Conservation (phyloP, 2,888 invertebrate genomes). For the Achlya flavicornis region DNA sequence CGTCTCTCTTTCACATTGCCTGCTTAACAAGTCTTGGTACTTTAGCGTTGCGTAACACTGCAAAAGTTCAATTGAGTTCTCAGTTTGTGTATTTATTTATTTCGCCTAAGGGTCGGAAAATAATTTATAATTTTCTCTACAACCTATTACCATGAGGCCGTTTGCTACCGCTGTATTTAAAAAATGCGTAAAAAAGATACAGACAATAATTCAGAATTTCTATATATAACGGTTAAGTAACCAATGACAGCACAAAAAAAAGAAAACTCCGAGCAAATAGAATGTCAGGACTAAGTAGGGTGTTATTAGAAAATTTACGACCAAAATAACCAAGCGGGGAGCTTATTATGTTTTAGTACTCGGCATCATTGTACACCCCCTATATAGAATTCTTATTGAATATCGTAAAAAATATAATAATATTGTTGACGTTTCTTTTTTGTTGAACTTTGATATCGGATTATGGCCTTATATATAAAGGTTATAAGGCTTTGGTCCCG, state of each 20-base stretch:
- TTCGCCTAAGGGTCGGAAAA: no score
- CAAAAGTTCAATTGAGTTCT: neutral
- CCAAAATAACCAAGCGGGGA: conserved; percentile 26
- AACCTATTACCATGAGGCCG: no score
- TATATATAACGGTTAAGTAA: conserved; percentile 7
- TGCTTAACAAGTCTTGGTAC: neutral
- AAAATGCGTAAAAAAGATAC: neutral
- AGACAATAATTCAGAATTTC: neutral
- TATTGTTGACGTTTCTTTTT: conserved; percentile 28
- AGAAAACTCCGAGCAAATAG: conserved; percentile 11
- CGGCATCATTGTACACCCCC: conserved; percentile 35
- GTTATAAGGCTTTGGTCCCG: neutral
- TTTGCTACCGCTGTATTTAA: no score
- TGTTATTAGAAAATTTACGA: conserved; percentile 50
- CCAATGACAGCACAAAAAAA: conserved; percentile 10
- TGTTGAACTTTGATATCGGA: conserved; percentile 3
- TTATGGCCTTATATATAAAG: neutral
- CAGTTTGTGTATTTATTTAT: neutral
- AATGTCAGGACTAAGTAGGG: conserved; percentile 23
- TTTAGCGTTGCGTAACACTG: neutral
- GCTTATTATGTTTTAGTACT: conserved; percentile 48
- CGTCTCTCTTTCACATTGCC: conserved; percentile 13
- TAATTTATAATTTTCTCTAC: no score
- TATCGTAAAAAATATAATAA: conserved; percentile 41
- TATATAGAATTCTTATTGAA: conserved; percentile 30